Percentiles rank a stretch among this genome's conserved stretches.
These are phyloP conservation scores for Tiliqua scincoides DNA, from an alignment of 2,113 vertebrate genomes.

Conservation along the genomic window DNA sequence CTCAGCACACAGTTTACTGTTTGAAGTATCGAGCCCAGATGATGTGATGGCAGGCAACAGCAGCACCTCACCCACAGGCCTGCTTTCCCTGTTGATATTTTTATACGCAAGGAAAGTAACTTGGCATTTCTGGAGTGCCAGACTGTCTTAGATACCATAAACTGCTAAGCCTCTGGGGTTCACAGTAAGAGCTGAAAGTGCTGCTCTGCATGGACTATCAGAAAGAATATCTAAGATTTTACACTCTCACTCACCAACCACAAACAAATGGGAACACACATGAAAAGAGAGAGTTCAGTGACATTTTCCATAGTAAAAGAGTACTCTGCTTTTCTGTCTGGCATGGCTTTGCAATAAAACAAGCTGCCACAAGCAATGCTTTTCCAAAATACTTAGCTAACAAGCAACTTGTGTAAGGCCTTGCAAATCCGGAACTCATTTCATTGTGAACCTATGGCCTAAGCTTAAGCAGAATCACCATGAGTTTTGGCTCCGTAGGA, in stretches of 20 bases:
- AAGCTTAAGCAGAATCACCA: not conserved
- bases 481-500: not conserved
- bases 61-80: not conserved
- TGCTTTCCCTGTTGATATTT: not conserved
- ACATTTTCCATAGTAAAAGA: not conserved
- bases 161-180: not conserved
- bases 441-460: not conserved
- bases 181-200: not conserved
- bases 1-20: slow-evolving; percentile 1
- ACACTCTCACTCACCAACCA: not conserved
- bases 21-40: slow-evolving; percentile 22
- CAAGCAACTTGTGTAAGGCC: not conserved
- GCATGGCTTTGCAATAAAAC: not conserved
- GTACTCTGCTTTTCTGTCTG: not conserved
- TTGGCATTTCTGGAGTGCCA: not conserved
- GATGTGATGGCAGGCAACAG: not conserved
- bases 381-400: not conserved
- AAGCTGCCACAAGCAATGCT: no score
- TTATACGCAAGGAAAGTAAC: slow-evolving; percentile 2
- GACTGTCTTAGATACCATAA: not conserved
- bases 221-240: not conserved
- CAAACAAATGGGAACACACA: not conserved
- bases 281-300: not conserved
- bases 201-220: not conserved
- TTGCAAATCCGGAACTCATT: not conserved